These are phyloP conservation scores for Colletes collaris DNA, from an alignment of 2,888 invertebrate genomes.

Conservation along the genomic window DNA sequence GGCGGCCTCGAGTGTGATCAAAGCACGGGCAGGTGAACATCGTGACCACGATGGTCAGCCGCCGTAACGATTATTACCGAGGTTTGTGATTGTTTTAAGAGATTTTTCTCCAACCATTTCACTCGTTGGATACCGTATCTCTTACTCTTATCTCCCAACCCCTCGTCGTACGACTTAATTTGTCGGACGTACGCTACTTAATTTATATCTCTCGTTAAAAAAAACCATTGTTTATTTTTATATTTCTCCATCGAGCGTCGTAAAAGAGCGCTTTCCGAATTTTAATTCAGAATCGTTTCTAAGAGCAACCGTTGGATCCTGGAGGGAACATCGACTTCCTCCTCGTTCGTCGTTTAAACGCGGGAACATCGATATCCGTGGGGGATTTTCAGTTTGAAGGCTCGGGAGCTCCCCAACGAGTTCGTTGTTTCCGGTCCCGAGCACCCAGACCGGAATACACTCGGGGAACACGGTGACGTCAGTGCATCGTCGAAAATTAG, in stretches of 20 bases:
- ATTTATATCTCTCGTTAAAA: background rate
- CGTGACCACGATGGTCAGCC: constrained; percentile 70
- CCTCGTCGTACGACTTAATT: no score
- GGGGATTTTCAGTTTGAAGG: constrained; percentile 66
- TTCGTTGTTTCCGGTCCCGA: constrained; percentile 65
- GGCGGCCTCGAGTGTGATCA: constrained; percentile 7
- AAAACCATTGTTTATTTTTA: background rate
- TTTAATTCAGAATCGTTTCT: constrained; percentile 9
- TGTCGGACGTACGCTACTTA: no score
- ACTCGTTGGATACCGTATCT: no score
- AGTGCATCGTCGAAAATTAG: constrained; percentile 63
- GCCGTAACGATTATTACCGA: constrained; percentile 70
- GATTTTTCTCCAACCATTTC: constrained; percentile 52
- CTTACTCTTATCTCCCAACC: no score
- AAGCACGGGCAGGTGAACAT: constrained; percentile 76
- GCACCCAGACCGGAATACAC: constrained; percentile 69
- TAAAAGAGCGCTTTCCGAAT: constrained; percentile 10
- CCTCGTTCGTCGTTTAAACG: constrained; percentile 50
- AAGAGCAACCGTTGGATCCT: constrained; percentile 39
- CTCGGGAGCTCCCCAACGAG: constrained; percentile 59
- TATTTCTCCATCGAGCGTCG: no score
- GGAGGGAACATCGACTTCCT: constrained; percentile 63
- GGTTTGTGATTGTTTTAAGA: constrained; percentile 67
- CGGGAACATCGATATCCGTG: constrained; percentile 68
- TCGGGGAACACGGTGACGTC: constrained; percentile 65